phyloP scores from a whole-genome alignment of 2,113 vertebrate species.

The Cyanistes caeruleus region DNA sequence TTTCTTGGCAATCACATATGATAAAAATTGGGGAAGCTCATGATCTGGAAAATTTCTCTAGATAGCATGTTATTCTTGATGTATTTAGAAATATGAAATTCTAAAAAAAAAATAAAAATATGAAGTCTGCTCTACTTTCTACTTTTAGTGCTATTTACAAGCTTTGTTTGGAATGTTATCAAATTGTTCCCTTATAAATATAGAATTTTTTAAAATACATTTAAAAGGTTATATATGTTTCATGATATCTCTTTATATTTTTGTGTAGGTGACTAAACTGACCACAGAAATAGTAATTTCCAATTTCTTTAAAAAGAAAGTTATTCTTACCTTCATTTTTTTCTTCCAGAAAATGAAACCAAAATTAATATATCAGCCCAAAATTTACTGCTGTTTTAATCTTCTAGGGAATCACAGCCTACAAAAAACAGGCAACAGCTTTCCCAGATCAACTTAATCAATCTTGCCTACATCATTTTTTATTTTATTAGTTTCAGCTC shows the following conservation, averaged over 20 bases:
- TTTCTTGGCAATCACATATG: fast-evolving
- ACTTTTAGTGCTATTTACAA: neutral
- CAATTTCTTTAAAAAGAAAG: neutral
- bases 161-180: neutral
- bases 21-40: neutral
- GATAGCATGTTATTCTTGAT: neutral
- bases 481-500: slow-evolving; percentile 3
- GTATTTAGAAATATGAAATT: neutral
- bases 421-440: neutral
- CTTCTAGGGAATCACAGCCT: neutral
- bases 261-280: neutral
- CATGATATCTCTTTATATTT: neutral
- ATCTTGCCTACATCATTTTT: neutral
- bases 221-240: neutral
- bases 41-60: neutral
- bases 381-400: neutral
- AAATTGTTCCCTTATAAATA: neutral
- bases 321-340: neutral
- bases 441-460: neutral
- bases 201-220: fast-evolving
- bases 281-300: neutral
- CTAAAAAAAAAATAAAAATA: neutral
- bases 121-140: neutral
- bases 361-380: neutral
- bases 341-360: neutral